A percentile compares a stretch with the other conserved stretches of the same genome.
phyloP scores from a whole-genome alignment of 2,113 vertebrate species.

The Herpailurus yagouaroundi region DNA sequence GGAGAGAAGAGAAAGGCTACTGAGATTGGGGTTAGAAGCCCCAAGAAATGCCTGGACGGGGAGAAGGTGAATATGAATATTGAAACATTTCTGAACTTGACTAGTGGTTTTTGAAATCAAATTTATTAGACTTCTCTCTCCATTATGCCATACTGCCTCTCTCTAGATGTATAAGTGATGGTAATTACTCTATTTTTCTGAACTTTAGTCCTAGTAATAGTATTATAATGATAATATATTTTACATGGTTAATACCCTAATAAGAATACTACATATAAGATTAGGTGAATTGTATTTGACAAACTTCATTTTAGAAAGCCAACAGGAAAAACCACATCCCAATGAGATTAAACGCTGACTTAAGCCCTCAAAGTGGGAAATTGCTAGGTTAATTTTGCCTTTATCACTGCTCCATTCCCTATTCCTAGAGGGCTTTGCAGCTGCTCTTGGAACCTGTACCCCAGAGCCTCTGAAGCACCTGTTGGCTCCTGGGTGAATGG shows the following conservation, averaged over 20 bases:
- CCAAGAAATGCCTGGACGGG: neutral
- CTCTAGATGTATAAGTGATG: conserved; percentile 52
- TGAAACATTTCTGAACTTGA: conserved; percentile 8
- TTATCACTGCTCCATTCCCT: neutral
- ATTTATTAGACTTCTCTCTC: conserved; percentile 44
- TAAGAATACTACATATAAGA: conserved; percentile 57
- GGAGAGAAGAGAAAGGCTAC: neutral
- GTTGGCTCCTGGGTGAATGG: neutral
- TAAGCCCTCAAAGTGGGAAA: conserved; percentile 50
- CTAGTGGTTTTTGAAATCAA: conserved; percentile 39
- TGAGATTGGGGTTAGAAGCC: neutral
- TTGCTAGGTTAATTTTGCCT: conserved; percentile 60
- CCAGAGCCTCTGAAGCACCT: neutral
- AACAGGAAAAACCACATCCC: conserved; percentile 58
- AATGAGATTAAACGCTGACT: conserved; percentile 50
- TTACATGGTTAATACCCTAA: conserved; percentile 63
- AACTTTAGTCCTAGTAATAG: conserved; percentile 59
- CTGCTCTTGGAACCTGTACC: neutral
- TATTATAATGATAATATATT: conserved; percentile 66
- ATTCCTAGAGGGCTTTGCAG: conserved; percentile 16
- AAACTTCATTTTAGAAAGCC: conserved; percentile 76
- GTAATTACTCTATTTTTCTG: conserved; percentile 65
- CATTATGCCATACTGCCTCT: neutral
- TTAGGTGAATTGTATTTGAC: conserved; percentile 65
- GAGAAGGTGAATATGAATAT: neutral